phyloP scores from a whole-genome alignment of 1,140 invertebrate genomes.

The Nasonia vitripennis region DNA sequence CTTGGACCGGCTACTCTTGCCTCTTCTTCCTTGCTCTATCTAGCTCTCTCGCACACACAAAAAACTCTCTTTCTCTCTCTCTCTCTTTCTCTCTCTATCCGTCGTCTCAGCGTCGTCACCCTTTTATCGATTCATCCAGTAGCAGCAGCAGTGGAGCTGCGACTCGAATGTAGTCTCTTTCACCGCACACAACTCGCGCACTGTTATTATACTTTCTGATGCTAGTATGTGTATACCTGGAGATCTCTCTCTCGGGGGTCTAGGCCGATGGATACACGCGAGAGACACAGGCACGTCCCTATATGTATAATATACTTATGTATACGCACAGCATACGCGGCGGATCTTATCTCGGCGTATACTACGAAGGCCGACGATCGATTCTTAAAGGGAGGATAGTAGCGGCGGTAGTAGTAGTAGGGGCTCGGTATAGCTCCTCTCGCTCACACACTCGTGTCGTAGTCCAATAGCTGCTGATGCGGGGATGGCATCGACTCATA shows the following conservation, averaged over 20 bases:
- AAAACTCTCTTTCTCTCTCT: neutral
- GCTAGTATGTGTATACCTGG: neutral
- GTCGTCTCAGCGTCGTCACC: neutral
- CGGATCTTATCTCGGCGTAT: slow-evolving; percentile 29
- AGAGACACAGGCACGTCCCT: neutral
- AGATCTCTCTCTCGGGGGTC: neutral
- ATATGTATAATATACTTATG: neutral
- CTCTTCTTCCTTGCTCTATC: neutral
- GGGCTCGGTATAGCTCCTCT: neutral
- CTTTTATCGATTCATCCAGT: slow-evolving; percentile 42
- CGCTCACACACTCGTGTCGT: neutral
- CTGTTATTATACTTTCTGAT: neutral
- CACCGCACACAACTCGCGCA: neutral
- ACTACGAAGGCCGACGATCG: slow-evolving; percentile 33
- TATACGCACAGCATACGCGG: neutral
- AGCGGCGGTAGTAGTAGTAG: neutral
- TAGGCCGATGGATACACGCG: neutral
- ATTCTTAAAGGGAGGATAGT: slow-evolving; percentile 29
- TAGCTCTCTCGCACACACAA: neutral
- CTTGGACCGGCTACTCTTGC: neutral
- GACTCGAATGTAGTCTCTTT: neutral
- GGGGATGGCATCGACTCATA: neutral
- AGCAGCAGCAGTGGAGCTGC: neutral
- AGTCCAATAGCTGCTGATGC: neutral
- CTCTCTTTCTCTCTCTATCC: neutral